These are phyloP conservation scores for Himantopus leucocephalus DNA, from an alignment of 2,113 vertebrate genomes.

Conservation along the genomic window DNA sequence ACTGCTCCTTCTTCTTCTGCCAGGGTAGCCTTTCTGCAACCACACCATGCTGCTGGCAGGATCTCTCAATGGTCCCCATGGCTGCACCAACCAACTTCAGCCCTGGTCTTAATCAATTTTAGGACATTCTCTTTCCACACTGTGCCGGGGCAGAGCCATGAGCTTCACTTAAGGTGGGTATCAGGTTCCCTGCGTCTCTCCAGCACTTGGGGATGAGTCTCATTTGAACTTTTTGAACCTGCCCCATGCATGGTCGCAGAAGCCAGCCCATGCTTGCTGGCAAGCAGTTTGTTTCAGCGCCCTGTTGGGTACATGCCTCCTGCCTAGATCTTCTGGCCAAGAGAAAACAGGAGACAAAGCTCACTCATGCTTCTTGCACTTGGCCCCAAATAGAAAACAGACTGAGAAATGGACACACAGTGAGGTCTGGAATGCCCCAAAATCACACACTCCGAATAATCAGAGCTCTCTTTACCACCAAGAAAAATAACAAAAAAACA, in stretches of 20 bases:
- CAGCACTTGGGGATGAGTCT: not conserved
- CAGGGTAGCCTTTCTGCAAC: not conserved
- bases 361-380: not conserved
- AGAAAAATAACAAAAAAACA: not conserved
- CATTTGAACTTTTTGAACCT: not conserved
- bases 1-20: not conserved
- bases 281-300: not conserved
- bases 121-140: not conserved
- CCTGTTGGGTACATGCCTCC: not conserved
- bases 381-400: not conserved
- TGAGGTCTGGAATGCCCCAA: not conserved
- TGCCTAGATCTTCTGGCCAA: not conserved
- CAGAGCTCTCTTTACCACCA: not conserved
- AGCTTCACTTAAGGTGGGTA: not conserved
- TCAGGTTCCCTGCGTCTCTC: not conserved
- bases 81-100: not conserved
- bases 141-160: not conserved
- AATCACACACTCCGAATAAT: not conserved
- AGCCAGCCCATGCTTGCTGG: not conserved
- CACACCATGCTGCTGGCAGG: not conserved
- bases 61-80: not conserved
- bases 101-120: not conserved
- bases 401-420: accelerated
- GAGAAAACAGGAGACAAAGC: not conserved
- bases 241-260: not conserved